Evolutionary conservation across 2,888 invertebrate species (phyloP), one percentile per base, ranked within the genome.

Genomic region (Lagria hirta): DNA sequence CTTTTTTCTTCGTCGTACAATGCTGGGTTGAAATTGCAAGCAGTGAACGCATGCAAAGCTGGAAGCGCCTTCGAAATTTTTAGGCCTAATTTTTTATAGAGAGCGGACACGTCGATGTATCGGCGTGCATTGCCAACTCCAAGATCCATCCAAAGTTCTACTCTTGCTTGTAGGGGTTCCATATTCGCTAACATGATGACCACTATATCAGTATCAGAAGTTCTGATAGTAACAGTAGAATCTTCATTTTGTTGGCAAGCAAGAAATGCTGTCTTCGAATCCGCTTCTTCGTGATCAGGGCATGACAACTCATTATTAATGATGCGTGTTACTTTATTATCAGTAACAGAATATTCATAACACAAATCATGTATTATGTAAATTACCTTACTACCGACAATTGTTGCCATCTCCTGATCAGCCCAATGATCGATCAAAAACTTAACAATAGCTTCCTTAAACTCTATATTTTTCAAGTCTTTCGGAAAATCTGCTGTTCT

Each of bases 391-490:
- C 56, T 55, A 8, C 43, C 54, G 50, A 60, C 50, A 33, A 60
- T 55, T 40, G 55, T 49, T 33, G 47, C 46, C 56, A 58, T 55
- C 49, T 62, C 53, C 46, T 55, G 51, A 42, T 46, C 33, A 30
- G 55, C 51, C 60, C 60, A 63, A 34, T 62, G 54, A 35, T 52
- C 28, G 44, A 54, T 52, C 24, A 61, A 55, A 38, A 60, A 61
- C 23, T 54, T 32, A 5, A 60, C 54, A 2, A 58, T 40, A 35
- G 54, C 57, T 42, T 60, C 29, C 51, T 62, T 61, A 36, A 61
- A 62, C 14, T 54, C 12, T 0, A 32, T 47, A 12, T 54, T 60
- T 43, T 51, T 57, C 12, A 61, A 26, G 35, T 52, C 55, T 46
- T 55, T 56, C 12, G 13, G 4, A n/a, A 58, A 58, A 49, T 61